A percentile compares a stretch with the other conserved stretches of the same genome.
Evolutionary conservation across 2,888 invertebrate genomes (phyloP).

Genomic region (Podotricha telesiphe): DNA sequence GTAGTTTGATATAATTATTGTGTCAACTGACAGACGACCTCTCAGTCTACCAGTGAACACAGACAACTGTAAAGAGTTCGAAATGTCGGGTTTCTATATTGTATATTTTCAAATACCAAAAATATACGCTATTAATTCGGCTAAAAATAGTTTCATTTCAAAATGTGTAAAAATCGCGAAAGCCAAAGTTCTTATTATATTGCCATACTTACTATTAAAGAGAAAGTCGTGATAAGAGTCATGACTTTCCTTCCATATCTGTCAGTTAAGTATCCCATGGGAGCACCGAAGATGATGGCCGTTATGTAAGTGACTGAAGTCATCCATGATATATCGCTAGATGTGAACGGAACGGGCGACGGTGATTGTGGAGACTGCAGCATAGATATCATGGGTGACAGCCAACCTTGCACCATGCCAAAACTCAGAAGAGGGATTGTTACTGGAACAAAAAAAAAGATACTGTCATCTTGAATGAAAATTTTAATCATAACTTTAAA

Average conservation of each 20-base stretch:
- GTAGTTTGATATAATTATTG: no score
- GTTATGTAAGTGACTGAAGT: conserved; percentile 78
- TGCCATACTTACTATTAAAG: conserved; percentile 73
- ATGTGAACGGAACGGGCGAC: conserved; percentile 62
- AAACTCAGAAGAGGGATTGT: conserved; percentile 75
- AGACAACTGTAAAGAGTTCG: no score
- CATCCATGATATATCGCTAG: conserved; percentile 71
- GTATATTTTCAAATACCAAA: no score
- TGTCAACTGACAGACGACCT: no score
- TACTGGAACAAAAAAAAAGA: conserved; percentile 56
- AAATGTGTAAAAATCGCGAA: not conserved
- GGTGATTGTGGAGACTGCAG: conserved; percentile 69
- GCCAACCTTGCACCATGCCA: conserved; percentile 79
- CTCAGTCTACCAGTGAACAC: no score
- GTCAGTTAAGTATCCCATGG: conserved; percentile 76
- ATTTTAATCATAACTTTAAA: no score
- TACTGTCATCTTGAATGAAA: no score
- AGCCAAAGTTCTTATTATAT: no score
- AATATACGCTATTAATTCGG: no score
- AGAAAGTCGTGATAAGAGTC: conserved; percentile 70
- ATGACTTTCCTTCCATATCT: conserved; percentile 72
- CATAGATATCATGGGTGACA: conserved; percentile 75
- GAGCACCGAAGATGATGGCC: conserved; percentile 73
- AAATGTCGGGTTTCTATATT: no score
- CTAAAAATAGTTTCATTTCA: not conserved